Evolutionary conservation across 2,888 invertebrate species (phyloP).

Genomic region (Lordiphosa andalusiaca): DNA sequence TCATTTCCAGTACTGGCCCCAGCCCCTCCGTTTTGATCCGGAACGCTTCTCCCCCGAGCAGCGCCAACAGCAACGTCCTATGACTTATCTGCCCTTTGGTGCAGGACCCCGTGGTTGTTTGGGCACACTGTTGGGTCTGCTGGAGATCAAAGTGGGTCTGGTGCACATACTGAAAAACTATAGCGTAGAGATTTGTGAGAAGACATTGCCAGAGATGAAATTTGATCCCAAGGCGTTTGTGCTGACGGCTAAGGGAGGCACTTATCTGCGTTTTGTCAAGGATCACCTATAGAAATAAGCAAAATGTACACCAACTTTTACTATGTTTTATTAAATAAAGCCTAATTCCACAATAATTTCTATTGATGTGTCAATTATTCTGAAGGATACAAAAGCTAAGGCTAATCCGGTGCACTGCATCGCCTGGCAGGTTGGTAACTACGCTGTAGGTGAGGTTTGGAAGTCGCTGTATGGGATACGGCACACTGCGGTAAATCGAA

Average conservation of each 20-base stretch:
- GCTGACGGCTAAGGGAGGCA: conserved; percentile 69
- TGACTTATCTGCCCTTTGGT: conserved; percentile 75
- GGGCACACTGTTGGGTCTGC: conserved; percentile 71
- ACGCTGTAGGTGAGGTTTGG: too few relatives aligned
- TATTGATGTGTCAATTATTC: too few relatives aligned
- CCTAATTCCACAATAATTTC: too few relatives aligned
- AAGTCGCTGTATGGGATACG: too few relatives aligned
- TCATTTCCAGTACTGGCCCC: conserved; percentile 63
- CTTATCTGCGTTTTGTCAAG: conserved; percentile 67
- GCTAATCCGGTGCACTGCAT: too few relatives aligned
- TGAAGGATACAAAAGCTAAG: too few relatives aligned
- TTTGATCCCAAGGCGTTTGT: conserved; percentile 73
- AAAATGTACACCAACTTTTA: too few relatives aligned
- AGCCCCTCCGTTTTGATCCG: conserved; percentile 72
- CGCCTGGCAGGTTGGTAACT: too few relatives aligned
- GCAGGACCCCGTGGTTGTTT: conserved; percentile 75
- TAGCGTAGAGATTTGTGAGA: conserved; percentile 54
- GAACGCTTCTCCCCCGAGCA: conserved; percentile 73
- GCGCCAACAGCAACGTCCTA: conserved; percentile 58
- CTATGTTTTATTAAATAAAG: too few relatives aligned
- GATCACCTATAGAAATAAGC: conserved; percentile 38
- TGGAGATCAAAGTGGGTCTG: conserved; percentile 74
- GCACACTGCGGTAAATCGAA: too few relatives aligned
- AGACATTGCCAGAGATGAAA: conserved; percentile 59
- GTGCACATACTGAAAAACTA: conserved; percentile 73